phyloP scores from a whole-genome alignment of 1,140 invertebrate species.

The Drosophila asahinai region DNA sequence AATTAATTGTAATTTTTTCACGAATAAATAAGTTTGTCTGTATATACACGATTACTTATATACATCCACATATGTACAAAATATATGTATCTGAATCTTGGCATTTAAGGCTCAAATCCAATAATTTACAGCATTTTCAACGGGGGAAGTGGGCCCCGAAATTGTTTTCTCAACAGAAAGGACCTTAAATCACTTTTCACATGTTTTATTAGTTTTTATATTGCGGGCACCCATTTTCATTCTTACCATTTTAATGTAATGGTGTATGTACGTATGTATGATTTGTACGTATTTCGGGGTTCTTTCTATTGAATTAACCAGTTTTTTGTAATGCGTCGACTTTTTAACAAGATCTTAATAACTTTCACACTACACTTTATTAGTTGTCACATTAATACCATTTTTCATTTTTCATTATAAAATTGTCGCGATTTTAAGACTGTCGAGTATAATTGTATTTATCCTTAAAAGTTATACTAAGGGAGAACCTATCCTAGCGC shows the following conservation, averaged over 20 bases:
- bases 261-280: constrained; percentile 30
- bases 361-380: constrained; percentile 2
- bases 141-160: no score
- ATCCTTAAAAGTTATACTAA: constrained; percentile 66
- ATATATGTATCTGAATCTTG: constrained; percentile 19
- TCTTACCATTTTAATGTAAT: constrained; percentile 66
- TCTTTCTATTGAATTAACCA: constrained; percentile 8
- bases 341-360: constrained; percentile 2
- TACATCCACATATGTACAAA: constrained; percentile 21
- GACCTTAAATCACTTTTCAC: neutral
- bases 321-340: constrained; percentile 1
- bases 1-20: neutral
- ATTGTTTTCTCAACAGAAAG: neutral
- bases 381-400: constrained; percentile 23
- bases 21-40: constrained; percentile 12
- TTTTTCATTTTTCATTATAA: constrained; percentile 60
- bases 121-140: neutral
- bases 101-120: neutral
- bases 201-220: neutral
- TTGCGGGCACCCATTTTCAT: constrained; percentile 21
- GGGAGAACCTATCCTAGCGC: constrained; percentile 36
- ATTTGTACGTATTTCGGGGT: constrained; percentile 21
- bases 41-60: constrained; percentile 24
- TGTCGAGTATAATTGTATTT: constrained; percentile 78
- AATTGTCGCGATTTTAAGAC: constrained; percentile 61